A percentile compares a stretch with the other conserved stretches of the same genome.
Evolutionary conservation across 1,140 invertebrate genomes (phyloP).

Genomic region (Heliconius hewitsoni): DNA sequence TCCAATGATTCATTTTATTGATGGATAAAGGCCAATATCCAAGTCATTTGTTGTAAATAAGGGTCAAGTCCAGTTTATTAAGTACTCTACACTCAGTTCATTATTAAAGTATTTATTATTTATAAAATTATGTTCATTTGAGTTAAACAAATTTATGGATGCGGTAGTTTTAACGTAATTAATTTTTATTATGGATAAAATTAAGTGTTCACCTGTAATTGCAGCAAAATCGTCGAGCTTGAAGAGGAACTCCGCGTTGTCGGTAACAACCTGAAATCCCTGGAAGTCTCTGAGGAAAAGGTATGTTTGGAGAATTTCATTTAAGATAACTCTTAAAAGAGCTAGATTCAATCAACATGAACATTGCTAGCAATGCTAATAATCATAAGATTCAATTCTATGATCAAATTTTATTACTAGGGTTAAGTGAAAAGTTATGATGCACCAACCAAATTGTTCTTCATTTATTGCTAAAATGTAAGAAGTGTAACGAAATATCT

Average conservation of each 20-base stretch:
- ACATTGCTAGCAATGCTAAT: slow-evolving; percentile 42
- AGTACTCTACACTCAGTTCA: background rate
- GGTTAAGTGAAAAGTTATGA: slow-evolving; percentile 48
- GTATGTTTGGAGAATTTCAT: slow-evolving; percentile 83
- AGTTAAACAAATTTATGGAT: background rate
- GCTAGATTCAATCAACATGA: slow-evolving; percentile 28
- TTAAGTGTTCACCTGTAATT: slow-evolving; percentile 72
- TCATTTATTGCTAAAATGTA: slow-evolving; percentile 12
- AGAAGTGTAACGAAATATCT: background rate
- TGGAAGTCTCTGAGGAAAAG: slow-evolving; percentile 99
- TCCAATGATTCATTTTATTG: slow-evolving; percentile 25
- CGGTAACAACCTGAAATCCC: slow-evolving; percentile 99
- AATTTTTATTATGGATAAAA: slow-evolving; percentile 41
- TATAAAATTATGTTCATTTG: background rate
- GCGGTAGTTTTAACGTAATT: too few species aligned
- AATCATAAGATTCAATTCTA: slow-evolving; percentile 34
- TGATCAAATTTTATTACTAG: slow-evolving; percentile 19
- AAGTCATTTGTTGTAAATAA: background rate
- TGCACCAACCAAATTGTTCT: slow-evolving; percentile 64
- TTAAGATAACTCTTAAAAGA: slow-evolving; percentile 26
- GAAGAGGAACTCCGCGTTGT: slow-evolving; percentile 99
- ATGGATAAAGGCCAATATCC: slow-evolving; percentile 17
- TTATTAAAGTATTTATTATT: background rate
- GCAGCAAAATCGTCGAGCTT: slow-evolving; percentile 99
- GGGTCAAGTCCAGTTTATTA: background rate